Conservation (phyloP, 2,113 vertebrate genomes). For the Tachycineta bicolor region DNA sequence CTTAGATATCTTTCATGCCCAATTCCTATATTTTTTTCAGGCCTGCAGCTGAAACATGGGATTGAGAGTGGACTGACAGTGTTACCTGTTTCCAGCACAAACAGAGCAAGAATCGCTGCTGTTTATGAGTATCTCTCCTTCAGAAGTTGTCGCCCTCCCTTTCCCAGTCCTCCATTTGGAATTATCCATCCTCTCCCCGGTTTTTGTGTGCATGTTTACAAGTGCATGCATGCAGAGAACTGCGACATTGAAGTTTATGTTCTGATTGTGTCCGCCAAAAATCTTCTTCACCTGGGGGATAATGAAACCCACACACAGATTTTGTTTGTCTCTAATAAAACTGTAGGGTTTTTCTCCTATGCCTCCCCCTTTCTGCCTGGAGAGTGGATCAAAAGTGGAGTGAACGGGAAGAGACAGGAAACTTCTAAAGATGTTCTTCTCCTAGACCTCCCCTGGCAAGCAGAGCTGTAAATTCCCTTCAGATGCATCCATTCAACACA, state of each 20-base stretch:
- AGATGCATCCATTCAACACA: neutral
- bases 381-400: neutral
- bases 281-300: neutral
- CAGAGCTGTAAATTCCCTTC: neutral
- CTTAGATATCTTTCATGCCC: neutral
- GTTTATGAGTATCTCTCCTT: neutral
- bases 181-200: neutral
- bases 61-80: neutral
- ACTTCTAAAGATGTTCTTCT: neutral
- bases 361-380: neutral
- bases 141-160: neutral
- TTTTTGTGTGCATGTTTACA: neutral
- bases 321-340: neutral
- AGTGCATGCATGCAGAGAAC: neutral
- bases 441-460: neutral
- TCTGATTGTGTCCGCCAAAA: neutral
- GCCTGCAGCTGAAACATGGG: neutral
- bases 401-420: accelerated
- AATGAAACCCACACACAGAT: neutral
- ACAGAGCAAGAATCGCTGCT: neutral
- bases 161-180: neutral
- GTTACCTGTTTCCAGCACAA: neutral
- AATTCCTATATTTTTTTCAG: neutral
- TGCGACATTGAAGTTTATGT: neutral
- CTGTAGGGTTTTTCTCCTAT: neutral